Conservation (phyloP, 2,888 invertebrate species). For the Tenthredo notha region DNA sequence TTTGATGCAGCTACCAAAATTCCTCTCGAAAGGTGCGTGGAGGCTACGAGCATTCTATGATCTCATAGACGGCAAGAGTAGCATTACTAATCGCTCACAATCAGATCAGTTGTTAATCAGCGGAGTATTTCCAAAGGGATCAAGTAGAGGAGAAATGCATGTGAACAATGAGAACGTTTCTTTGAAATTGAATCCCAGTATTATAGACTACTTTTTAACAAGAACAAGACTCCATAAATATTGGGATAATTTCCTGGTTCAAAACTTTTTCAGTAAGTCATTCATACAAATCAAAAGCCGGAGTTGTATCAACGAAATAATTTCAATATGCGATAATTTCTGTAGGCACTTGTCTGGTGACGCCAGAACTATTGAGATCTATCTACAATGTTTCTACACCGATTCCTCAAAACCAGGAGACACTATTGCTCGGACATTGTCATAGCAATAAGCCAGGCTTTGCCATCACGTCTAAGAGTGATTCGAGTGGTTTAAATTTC, state of each 20-base stretch:
- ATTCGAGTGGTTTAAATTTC: slow-evolving; percentile 64
- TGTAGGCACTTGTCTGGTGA: slow-evolving; percentile 71
- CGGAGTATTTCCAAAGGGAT: slow-evolving; percentile 70
- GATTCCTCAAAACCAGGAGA: slow-evolving; percentile 65
- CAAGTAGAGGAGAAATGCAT: slow-evolving; percentile 65
- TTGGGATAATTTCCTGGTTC: slow-evolving; percentile 68
- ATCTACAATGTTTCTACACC: slow-evolving; percentile 67
- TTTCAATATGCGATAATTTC: neutral
- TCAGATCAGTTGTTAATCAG: slow-evolving; percentile 65
- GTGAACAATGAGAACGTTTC: slow-evolving; percentile 67
- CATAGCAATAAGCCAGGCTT: slow-evolving; percentile 72
- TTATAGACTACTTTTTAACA: slow-evolving; percentile 70
- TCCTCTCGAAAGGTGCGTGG: slow-evolving; percentile 64
- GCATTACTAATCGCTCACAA: slow-evolving; percentile 52
- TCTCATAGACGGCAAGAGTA: slow-evolving; percentile 69
- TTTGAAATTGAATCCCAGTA: slow-evolving; percentile 66
- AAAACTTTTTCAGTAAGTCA: slow-evolving; percentile 70
- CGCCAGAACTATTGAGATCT: slow-evolving; percentile 66
- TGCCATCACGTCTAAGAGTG: slow-evolving; percentile 67
- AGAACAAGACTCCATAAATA: slow-evolving; percentile 73
- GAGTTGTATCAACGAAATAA: neutral
- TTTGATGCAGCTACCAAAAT: slow-evolving; percentile 67
- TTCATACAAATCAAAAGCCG: neutral
- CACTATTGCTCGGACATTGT: slow-evolving; percentile 72
- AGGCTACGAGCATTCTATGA: slow-evolving; percentile 70